Base-by-base conservation (phyloP, 2,888 invertebrate species). In the Sinotaia quadrata region DNA sequence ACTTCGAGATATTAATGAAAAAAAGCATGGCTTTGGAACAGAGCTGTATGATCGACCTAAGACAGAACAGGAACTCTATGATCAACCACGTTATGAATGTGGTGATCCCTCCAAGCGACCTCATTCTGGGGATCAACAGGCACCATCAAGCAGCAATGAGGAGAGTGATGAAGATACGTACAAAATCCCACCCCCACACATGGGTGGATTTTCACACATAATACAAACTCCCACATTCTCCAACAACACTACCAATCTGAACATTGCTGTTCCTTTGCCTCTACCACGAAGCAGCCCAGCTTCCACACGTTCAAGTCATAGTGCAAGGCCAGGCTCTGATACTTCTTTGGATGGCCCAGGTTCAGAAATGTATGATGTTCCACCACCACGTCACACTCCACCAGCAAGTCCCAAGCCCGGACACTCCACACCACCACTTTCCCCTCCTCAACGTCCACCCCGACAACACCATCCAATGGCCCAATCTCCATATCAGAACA, bases 401-500 rank as follows among this genome's bases (percentile, higher is more conserved):
- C 34, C 54, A 0, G 41, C 47, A 21, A 59, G 60, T 15, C 51
- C 51, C 58, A 74, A 51, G 66, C 70, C 41, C 27, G 71, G 71
- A 37, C 31, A 47, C 8, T 31, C n/a, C 24, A 31, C 34, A 37
- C 15, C n/a, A 31, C 21, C 36, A 29, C 18, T n/a, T 24, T 12
- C 59, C 12, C 81, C 81, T 3, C 84, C 83, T 0, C 68, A 59
- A 18, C 72, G 83, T 5, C 83, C 83, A 21, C 83, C 81, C 5
- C 80, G 77, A 62, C 81, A 80, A 27, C 68, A 63, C 27, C 59
- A 70, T 63, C 71, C 74, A 57, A 72, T 63, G 21, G 44, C 69
- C 31, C 79, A 78, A 62, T 81, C 81, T 49, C 77, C 79, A 4
- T 84, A 85, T 60, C 81, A 81, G 74, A 84, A 85, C 65, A 61